Evolutionary conservation across 1,140 invertebrate species (phyloP), one percentile per base, ranked within the genome.

Genomic region (Calliphora vicina): DNA sequence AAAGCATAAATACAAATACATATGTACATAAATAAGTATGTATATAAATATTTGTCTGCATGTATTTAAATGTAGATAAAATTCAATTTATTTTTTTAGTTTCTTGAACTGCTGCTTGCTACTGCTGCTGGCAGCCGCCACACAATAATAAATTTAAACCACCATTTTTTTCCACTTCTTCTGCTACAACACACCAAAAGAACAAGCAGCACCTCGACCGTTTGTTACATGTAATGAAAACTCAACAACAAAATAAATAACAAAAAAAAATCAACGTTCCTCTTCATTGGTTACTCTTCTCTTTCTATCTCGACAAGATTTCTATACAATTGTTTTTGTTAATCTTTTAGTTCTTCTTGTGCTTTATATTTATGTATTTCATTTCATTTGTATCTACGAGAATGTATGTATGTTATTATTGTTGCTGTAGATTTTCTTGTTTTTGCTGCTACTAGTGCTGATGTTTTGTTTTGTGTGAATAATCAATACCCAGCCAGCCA

Each of bases 401-500:
- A n/a, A n/a, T n/a, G n/a, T n/a, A n/a, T 57, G 50, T 57, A 15
- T 57, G n/a, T 8, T 29, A 29, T 35, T 35, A 0, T 35, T 35
- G 1, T 35, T 35, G 35, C 10, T 35, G 35, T 35, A 8, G 15
- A 17, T 57, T n/a, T 57, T 57, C 50, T 57, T 57, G 13, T 57
- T 6, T 57, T n/a, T 57, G 50, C 50, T 57, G 15, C n/a, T 17
- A 6, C 0, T 17, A 57, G 15, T 17, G 8, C 15, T 57, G 50
- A n/a, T n/a, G 50, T n/a, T 57, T 67, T n/a, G 50, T n/a, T 57
- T 67, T 67, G 23, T 57, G 61, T 67, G 61, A 67, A 67, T 67
- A 67, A 67, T 67, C 61, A 67, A 67, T 67, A 67, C n/a, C n/a
- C n/a, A 67, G n/a, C 61, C n/a, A n/a, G n/a, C n/a, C n/a, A n/a